Evolutionary conservation across 2,113 vertebrate species (phyloP).

Genomic region (Cardinalis cardinalis): DNA sequence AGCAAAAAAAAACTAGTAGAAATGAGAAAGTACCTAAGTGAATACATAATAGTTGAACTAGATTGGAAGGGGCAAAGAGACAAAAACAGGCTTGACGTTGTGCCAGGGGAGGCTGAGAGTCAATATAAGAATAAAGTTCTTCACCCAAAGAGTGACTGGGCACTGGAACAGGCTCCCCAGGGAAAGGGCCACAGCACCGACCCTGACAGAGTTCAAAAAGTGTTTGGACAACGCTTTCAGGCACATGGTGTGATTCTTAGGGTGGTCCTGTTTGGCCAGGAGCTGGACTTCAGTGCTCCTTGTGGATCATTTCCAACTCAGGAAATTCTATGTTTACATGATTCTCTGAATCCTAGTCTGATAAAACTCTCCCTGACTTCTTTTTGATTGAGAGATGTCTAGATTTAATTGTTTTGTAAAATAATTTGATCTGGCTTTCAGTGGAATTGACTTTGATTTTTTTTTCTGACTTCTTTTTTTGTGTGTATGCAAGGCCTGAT

Average conservation of each 20-base stretch:
- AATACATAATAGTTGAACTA: neutral
- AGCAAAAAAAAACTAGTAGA: neutral
- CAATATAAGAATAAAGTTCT: neutral
- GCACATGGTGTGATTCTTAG: neutral
- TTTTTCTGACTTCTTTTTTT: neutral
- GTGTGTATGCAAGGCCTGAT: neutral
- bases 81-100: neutral
- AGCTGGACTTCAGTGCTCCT: neutral
- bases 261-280: neutral
- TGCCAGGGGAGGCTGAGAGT: neutral
- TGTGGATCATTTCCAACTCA: neutral
- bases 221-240: accelerated
- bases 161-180: neutral
- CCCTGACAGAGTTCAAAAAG: neutral
- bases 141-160: neutral
- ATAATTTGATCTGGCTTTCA: neutral
- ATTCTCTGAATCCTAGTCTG: neutral
- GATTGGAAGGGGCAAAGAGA: neutral
- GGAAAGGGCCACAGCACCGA: neutral
- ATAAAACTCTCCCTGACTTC: neutral
- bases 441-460: neutral
- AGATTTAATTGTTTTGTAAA: neutral
- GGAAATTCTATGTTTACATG: neutral
- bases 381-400: neutral
- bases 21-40: neutral